phyloP scores from a whole-genome alignment of 2,888 invertebrate species.

The Tipula helvola region DNA sequence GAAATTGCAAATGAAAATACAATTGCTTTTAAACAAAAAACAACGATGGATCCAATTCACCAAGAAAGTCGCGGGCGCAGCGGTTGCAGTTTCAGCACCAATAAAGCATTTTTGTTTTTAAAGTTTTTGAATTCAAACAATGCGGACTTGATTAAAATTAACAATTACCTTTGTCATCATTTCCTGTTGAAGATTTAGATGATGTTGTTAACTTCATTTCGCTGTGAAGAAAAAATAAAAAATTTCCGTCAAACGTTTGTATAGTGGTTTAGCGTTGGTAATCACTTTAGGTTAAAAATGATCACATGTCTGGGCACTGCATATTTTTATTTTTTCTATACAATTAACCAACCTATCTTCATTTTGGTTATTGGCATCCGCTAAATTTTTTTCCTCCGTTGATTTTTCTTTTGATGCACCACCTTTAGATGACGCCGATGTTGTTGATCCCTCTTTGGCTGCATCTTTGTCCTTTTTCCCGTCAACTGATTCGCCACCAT shows the following conservation, averaged over 20 bases:
- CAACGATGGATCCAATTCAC: not conserved
- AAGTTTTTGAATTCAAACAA: not conserved
- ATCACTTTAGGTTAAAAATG: constrained; percentile 11
- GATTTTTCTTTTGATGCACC: constrained; percentile 15
- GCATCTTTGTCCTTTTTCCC: constrained; percentile 10
- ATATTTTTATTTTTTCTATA: not conserved
- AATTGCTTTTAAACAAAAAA: not conserved
- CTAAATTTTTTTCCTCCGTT: constrained; percentile 16
- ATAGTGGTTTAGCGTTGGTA: not conserved
- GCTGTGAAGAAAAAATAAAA: constrained; percentile 14
- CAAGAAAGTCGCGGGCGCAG: not conserved
- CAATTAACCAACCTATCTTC: constrained; percentile 39
- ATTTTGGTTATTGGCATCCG: constrained; percentile 43
- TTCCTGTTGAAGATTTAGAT: constrained; percentile 18
- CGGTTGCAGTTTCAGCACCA: not conserved
- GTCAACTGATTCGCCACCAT: not conserved
- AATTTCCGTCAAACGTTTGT: constrained; percentile 9
- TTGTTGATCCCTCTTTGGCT: constrained; percentile 20
- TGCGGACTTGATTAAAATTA: not conserved
- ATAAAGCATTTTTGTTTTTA: not conserved
- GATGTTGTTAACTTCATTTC: constrained; percentile 17
- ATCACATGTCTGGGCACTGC: not conserved
- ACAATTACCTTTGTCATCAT: constrained; percentile 35
- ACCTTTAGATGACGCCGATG: constrained; percentile 16
- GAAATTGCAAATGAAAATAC: not conserved